Evolutionary conservation across 2,888 invertebrate species (phyloP), one percentile per base, ranked within the genome.

Genomic region (Drosophila fungiperda): DNA sequence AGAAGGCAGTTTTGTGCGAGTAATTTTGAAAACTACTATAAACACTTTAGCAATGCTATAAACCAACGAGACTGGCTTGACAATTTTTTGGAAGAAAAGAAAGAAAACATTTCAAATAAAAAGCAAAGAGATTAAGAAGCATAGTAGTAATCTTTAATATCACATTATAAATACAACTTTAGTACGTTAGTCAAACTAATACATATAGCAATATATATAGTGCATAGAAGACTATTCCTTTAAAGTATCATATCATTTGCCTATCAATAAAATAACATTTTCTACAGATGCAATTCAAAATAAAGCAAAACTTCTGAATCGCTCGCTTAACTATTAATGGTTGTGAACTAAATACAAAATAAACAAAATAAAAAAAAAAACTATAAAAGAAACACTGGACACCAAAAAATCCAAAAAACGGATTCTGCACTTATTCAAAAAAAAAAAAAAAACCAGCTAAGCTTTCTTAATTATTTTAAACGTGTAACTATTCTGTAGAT

Each of bases 291-390:
- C 68, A 53, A 64, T 58, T 75, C 58, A 49, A 67, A 54, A 48
- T 29, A 32, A 36, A 45, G 42, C 49, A 55, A 57, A 67, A 42
- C 55, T 79, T 78, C 70, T 78, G 78, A 80, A 83, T 91, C 92
- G 92, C 92, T 92, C 92, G 93, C 92, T 92, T 92, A 90, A 93
- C 91, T 87, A 80, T 83, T 76, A 88, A 91, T 68, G 92, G 92
- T 92, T 92, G 92, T 92, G 92, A 92, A 91, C 49, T 45, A 38
- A 60, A 45, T 40, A 60, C 29, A 65, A 35, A 2, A 29, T 29
- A 29, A 29, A 40, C n/a, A n/a, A n/a, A n/a, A n/a, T n/a, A 35
- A n/a, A 1, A n/a, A 40, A 40, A 5, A 36, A 36, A 7, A 1
- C 0, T 17, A 12, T 1, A 20, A 45, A 26, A 35, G n/a, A 58